phyloP scores from a whole-genome alignment of 2,888 invertebrate genomes.

The Phragmatobia fuliginosa region DNA sequence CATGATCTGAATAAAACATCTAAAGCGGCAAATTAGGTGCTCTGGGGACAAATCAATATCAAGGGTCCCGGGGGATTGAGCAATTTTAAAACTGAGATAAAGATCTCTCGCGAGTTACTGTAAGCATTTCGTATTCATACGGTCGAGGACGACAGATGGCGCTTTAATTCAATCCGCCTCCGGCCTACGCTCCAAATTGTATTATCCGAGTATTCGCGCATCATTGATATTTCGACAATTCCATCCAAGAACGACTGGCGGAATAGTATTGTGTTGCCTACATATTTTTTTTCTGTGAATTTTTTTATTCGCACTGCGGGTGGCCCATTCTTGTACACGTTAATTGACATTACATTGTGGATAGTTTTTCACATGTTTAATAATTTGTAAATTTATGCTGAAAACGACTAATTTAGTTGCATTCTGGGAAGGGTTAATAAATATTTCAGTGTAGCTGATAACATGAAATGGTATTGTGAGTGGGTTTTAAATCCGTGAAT shows the following conservation, averaged over 20 bases:
- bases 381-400: neutral
- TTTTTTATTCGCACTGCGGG: slow-evolving; percentile 45
- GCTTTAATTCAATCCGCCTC: slow-evolving; percentile 85
- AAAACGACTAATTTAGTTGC: neutral
- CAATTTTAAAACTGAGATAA: slow-evolving; percentile 86
- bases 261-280: slow-evolving; percentile 55
- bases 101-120: slow-evolving; percentile 79
- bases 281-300: slow-evolving; percentile 45
- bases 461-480: neutral
- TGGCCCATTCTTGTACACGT: slow-evolving; percentile 48
- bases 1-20: slow-evolving; percentile 76
- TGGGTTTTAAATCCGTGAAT: too few relatives aligned
- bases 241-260: slow-evolving; percentile 66
- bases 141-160: slow-evolving; percentile 83
- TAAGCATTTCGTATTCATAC: slow-evolving; percentile 85
- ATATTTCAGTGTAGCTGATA: neutral
- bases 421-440: neutral
- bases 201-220: slow-evolving; percentile 85
- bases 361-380: neutral
- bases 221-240: slow-evolving; percentile 86
- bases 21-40: slow-evolving; percentile 78
- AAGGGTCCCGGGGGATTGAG: slow-evolving; percentile 78
- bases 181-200: slow-evolving; percentile 84
- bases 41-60: slow-evolving; percentile 82
- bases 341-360: slow-evolving; percentile 10